Evolutionary conservation across 2,113 vertebrate species (phyloP).

Genomic region (Callionymus lyra): DNA sequence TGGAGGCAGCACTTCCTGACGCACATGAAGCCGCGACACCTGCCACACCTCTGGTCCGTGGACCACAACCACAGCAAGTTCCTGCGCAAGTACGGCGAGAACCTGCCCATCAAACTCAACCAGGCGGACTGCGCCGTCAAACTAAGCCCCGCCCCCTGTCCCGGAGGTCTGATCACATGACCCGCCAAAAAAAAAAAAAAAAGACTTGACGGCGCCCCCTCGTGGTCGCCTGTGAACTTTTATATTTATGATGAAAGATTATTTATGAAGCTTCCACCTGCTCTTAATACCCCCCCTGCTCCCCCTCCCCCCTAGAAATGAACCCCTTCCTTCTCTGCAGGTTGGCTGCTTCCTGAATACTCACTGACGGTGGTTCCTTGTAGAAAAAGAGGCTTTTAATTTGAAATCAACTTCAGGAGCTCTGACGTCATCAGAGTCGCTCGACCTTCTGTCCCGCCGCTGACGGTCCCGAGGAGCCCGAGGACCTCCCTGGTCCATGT

Average conservation of each 20-base stretch:
- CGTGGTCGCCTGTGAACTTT: not conserved
- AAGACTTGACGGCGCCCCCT: conserved; percentile 37
- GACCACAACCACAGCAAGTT: conserved; percentile 90
- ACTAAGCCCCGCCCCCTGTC: not conserved
- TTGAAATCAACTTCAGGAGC: too few species aligned
- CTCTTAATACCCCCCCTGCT: conserved; percentile 30
- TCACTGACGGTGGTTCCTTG: not conserved
- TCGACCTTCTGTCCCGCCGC: not conserved
- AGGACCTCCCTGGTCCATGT: conserved; percentile 36
- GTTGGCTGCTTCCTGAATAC: conserved; percentile 28
- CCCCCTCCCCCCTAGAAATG: not conserved
- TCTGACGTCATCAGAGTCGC: not conserved
- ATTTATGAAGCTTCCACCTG: conserved; percentile 40
- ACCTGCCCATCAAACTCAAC: conserved; percentile 74
- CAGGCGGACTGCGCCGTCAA: not conserved
- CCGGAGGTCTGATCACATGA: not conserved
- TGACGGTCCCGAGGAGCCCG: conserved; percentile 7
- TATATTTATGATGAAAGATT: conserved; percentile 31
- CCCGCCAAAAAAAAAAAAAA: not conserved
- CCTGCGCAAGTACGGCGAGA: conserved; percentile 80
- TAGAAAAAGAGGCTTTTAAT: conserved; percentile 7
- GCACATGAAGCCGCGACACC: conserved; percentile 80
- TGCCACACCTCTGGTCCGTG: conserved; percentile 88
- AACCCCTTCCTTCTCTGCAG: conserved; percentile 29
- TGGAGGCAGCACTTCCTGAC: conserved; percentile 94